Percentiles rank a stretch among this genome's conserved stretches.
phyloP scores from a whole-genome alignment of 2,113 vertebrate genomes.

The Benitochromis conjunctus region DNA sequence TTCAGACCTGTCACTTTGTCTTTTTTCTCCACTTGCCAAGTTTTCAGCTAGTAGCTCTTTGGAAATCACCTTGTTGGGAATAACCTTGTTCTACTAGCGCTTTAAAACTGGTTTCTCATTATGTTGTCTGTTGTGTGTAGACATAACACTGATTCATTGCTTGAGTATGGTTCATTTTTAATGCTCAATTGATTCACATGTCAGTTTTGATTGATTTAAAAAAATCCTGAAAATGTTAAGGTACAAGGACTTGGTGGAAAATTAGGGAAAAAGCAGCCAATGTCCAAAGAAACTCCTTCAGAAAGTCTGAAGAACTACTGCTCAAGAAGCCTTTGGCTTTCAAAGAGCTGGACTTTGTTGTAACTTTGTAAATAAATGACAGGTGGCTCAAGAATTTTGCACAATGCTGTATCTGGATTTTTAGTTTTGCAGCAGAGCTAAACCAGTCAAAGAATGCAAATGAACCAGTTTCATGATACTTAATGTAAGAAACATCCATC shows the following conservation, averaged over 20 bases:
- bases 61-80: neutral
- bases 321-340: neutral
- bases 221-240: neutral
- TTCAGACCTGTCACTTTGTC: neutral
- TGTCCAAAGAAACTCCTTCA: neutral
- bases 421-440: neutral
- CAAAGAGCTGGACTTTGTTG: neutral
- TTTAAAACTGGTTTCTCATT: neutral
- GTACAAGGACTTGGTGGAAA: neutral
- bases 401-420: neutral
- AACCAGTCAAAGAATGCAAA: constrained; percentile 15
- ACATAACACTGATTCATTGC: neutral
- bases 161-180: neutral
- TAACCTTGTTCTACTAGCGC: neutral
- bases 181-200: neutral
- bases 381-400: neutral
- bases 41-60: neutral
- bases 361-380: neutral
- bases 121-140: neutral
- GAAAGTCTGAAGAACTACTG: neutral
- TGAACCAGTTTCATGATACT: constrained; percentile 3
- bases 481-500: neutral
- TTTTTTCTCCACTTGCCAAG: neutral
- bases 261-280: neutral
- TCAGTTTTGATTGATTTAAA: neutral